Evolutionary conservation across 2,888 invertebrate genomes (phyloP).

Genomic region (Apotomis betuletana): DNA sequence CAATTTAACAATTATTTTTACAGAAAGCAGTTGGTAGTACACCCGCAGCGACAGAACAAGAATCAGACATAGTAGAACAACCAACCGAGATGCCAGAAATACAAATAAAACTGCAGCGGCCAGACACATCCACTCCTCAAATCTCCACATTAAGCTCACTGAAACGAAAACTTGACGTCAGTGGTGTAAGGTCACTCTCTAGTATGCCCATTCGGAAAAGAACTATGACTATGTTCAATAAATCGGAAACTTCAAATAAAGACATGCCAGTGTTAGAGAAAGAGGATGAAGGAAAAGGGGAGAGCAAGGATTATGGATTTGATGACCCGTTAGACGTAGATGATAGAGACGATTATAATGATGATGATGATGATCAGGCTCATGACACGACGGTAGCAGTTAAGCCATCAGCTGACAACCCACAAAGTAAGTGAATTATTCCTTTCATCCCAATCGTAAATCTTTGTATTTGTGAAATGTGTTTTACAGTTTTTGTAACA

Average conservation of each 20-base stretch:
- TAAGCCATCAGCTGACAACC: conserved; percentile 10
- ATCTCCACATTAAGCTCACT: conserved; percentile 1
- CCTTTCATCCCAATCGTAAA: background rate
- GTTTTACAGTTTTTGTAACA: too few relatives aligned
- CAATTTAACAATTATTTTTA: conserved; percentile 2
- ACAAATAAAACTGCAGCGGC: conserved; percentile 27
- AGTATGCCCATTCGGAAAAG: conserved; percentile 33
- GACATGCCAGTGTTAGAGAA: conserved; percentile 28
- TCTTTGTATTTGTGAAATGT: conserved; percentile 8
- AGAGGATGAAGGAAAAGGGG: background rate
- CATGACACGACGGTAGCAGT: background rate
- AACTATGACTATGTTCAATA: conserved; percentile 40
- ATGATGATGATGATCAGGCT: conserved; percentile 12
- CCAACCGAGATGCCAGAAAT: conserved; percentile 14
- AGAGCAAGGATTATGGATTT: conserved; percentile 11
- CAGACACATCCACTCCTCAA: conserved; percentile 7
- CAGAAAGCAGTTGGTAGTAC: conserved; percentile 42
- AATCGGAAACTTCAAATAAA: conserved; percentile 12
- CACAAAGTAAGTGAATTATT: conserved; percentile 30
- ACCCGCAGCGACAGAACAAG: conserved; percentile 7
- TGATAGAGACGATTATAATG: conserved; percentile 25
- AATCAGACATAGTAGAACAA: background rate
- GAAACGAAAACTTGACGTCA: conserved; percentile 25
- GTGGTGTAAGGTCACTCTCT: background rate
- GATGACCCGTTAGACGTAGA: conserved; percentile 28